Percentiles rank a stretch among this genome's conserved stretches.
These are phyloP conservation scores for Argyresthia goedartella DNA, from an alignment of 2,888 invertebrate species.

Conservation along the genomic window DNA sequence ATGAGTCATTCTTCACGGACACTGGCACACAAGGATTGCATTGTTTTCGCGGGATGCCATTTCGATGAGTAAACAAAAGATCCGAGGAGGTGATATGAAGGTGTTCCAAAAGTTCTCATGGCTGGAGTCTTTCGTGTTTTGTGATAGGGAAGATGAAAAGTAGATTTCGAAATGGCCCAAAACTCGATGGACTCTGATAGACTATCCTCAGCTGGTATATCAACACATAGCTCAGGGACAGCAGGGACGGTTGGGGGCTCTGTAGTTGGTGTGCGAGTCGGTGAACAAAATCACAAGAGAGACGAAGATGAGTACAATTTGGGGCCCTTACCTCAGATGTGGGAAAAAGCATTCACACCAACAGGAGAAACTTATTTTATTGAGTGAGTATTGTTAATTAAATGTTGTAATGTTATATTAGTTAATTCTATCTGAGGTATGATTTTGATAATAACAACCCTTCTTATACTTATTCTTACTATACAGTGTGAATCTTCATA, in stretches of 20 bases:
- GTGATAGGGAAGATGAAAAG: neutral
- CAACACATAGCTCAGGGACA: conserved; percentile 61
- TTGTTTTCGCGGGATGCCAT: conserved; percentile 53
- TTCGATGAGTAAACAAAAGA: conserved; percentile 40
- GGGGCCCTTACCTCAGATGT: conserved; percentile 93
- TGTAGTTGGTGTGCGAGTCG: conserved; percentile 55
- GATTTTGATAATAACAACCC: no score
- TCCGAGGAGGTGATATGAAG: neutral
- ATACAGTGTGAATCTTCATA: no score
- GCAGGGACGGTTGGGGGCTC: conserved; percentile 60
- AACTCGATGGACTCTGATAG: conserved; percentile 61
- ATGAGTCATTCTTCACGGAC: conserved; percentile 53
- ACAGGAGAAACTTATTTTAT: conserved; percentile 98
- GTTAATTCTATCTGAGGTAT: no score
- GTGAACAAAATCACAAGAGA: conserved; percentile 45
- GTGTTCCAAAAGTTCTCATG: neutral
- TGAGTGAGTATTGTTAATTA: conserved; percentile 76
- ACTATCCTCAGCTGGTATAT: conserved; percentile 60
- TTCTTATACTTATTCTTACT: no score
- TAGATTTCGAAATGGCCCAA: conserved; percentile 38
- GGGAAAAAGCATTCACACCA: conserved; percentile 98
- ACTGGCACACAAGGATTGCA: conserved; percentile 50
- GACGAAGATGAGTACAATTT: conserved; percentile 82
- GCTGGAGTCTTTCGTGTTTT: neutral
- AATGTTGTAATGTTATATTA: no score